Evolutionary conservation across 2,113 vertebrate genomes (phyloP), one percentile per base, ranked within the genome.

Genomic region (Mixornis gularis): DNA sequence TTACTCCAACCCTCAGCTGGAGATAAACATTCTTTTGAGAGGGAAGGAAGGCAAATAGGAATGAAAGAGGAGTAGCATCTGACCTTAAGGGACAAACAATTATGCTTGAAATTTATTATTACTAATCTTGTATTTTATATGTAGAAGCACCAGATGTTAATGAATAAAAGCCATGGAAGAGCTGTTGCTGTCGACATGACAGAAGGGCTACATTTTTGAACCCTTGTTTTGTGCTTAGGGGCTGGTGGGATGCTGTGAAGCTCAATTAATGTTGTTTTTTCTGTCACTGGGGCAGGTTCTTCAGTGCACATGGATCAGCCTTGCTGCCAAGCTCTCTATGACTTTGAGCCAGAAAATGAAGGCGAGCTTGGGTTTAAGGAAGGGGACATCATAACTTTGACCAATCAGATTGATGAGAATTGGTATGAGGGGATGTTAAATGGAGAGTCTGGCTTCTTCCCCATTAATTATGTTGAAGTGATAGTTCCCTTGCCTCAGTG

Each of bases 341-440:
- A 99, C 97, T 99, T 99, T 79, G 98, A 99, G 86, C 98, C 99
- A 7, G 99, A 99, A 98, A 99, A 99, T 40, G 97, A 98, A 96
- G 99, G 98, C 18, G 99, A 99, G 96, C 98, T 99, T 86, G 98
- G 98, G 88, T 99, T 99, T 96, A 99, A 99, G 95, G 98, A 99
- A 98, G 98, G 98, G 9, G 98, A 99, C 97, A 77, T 99, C 98
- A 99, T 99, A 95, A 99, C 98, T 82, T 94, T 99, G 93, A 99
- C 98, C 95, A 99, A 98, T 97, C 99, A 98, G 95, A 99, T 99
- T 36, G 99, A 99, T 51, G 98, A 99, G 90, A 99, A 99, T 98
- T 99, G 99, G 99, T 99, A 98, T 5, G 99, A 99, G 93, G 99
- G 99, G 79, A 98, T 98, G 98, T 97, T 99, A 49, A 97, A 95